Conservation (phyloP, 2,113 vertebrate species). For the Sapajus apella region DNA sequence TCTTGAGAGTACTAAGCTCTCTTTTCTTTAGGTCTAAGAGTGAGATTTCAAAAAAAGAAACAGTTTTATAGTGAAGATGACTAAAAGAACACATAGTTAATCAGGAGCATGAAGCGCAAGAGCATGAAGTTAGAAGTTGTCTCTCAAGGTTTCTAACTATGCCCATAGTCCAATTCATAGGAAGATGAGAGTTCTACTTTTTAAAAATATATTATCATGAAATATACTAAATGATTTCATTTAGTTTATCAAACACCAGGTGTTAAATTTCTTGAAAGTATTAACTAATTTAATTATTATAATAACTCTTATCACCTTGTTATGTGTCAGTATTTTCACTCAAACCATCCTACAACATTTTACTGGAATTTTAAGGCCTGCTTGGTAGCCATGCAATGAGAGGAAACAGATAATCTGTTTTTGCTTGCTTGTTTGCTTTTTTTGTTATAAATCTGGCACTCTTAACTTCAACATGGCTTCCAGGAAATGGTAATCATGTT, state of each 20-base stretch:
- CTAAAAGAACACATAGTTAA: neutral
- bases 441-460: constrained; percentile 12
- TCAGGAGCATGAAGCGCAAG: neutral
- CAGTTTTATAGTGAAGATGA: neutral
- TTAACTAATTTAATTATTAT: neutral
- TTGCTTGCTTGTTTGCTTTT: constrained; percentile 10
- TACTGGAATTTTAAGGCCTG: neutral
- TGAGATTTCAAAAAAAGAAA: neutral
- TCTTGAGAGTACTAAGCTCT: neutral
- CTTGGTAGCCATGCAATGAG: neutral
- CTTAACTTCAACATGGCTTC: neutral
- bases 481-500: constrained; percentile 15
- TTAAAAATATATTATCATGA: neutral
- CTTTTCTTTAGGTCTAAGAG: neutral
- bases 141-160: neutral
- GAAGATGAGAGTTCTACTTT: neutral
- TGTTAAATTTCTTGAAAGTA: neutral
- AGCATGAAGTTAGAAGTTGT: neutral
- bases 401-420: neutral
- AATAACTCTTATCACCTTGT: neutral
- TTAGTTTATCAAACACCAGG: neutral
- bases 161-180: neutral
- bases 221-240: neutral
- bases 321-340: neutral
- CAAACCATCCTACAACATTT: neutral